Evolutionary conservation across 1,140 invertebrate genomes (phyloP).

Genomic region (Batillaria attramentaria): DNA sequence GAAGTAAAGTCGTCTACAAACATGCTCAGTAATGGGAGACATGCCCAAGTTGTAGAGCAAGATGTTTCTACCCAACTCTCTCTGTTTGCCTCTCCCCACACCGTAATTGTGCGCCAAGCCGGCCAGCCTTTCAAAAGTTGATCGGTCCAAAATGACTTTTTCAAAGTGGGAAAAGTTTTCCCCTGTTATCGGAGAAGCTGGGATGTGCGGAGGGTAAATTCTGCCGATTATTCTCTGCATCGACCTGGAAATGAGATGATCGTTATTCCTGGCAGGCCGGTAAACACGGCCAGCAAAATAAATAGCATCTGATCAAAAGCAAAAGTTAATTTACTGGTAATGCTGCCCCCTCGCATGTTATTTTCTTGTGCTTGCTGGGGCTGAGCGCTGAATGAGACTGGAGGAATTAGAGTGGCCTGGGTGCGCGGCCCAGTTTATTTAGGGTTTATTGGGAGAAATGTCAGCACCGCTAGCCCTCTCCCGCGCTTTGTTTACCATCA

Average conservation of each 20-base stretch:
- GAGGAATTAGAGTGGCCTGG: conserved; percentile 39
- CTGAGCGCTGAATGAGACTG: conserved; percentile 29
- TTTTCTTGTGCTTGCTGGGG: conserved; percentile 37
- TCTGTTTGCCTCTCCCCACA: neutral
- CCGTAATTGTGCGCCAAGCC: conserved; percentile 16
- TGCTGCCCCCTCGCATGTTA: conserved; percentile 38
- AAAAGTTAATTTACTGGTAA: conserved; percentile 48
- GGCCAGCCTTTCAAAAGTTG: conserved; percentile 7
- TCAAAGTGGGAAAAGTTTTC: conserved; percentile 4
- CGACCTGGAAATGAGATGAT: conserved; percentile 38
- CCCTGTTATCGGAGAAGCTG: conserved; percentile 3
- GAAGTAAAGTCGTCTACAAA: conserved; percentile 5
- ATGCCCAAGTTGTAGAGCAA: conserved; percentile 12
- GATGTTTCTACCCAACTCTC: conserved; percentile 10
- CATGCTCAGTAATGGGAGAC: conserved; percentile 8
- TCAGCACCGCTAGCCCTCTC: conserved; percentile 18
- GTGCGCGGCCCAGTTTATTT: conserved; percentile 39
- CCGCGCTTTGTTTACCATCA: conserved; percentile 41
- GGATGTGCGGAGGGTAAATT: conserved; percentile 24
- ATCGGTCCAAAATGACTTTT: conserved; percentile 15
- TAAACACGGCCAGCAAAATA: conserved; percentile 45
- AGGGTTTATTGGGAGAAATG: conserved; percentile 44
- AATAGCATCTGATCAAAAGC: conserved; percentile 45
- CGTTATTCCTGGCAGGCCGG: conserved; percentile 33
- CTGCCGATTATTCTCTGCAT: conserved; percentile 28